These are phyloP conservation scores for Picus viridis DNA, from an alignment of 2,797 vertebrate species.

Conservation along the genomic window DNA sequence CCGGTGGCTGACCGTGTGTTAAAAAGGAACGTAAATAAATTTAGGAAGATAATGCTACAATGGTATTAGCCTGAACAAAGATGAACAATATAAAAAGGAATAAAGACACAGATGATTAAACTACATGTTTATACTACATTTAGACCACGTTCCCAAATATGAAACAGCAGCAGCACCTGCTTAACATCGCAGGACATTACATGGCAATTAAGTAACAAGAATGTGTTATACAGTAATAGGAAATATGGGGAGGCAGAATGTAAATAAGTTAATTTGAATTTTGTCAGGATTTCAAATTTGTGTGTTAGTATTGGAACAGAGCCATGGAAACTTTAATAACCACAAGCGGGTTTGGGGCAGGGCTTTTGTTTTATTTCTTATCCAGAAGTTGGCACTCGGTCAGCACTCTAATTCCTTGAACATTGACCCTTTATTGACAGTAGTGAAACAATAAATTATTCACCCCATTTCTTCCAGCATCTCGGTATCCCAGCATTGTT, in stretches of 20 bases:
- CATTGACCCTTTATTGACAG: constrained; percentile 26
- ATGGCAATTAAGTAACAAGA: constrained; percentile 34
- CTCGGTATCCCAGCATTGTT: not conserved
- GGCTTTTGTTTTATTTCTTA: constrained; percentile 59
- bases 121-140: not conserved
- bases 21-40: constrained; percentile 2
- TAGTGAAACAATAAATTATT: not conserved
- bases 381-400: constrained; percentile 34
- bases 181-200: constrained; percentile 5
- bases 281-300: constrained; percentile 55
- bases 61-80: not conserved
- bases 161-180: constrained; percentile 28
- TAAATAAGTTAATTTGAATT: constrained; percentile 62
- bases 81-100: not conserved
- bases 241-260: constrained; percentile 41
- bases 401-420: constrained; percentile 26
- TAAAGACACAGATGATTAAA: not conserved
- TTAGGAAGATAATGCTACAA: not conserved
- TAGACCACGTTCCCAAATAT: not conserved
- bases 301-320: constrained; percentile 46
- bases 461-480: not conserved
- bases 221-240: constrained; percentile 54
- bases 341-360: constrained; percentile 20
- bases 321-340: constrained; percentile 63
- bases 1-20: not conserved